Conservation (phyloP, 2,797 vertebrate genomes). For the Cirrhinus molitorella region DNA sequence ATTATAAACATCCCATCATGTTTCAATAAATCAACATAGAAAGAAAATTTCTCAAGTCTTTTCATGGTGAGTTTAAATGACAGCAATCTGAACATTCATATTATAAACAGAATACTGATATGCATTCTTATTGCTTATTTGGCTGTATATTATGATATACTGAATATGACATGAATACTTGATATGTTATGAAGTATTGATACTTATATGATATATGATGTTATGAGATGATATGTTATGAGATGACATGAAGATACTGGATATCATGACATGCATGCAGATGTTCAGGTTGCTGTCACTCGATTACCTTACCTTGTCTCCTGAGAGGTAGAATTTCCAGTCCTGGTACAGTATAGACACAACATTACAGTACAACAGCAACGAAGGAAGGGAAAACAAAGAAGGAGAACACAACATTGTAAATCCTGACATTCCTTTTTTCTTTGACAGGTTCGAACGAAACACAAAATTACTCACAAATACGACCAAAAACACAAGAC, state of each 20-base stretch:
- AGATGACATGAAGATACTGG: neutral
- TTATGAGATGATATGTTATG: neutral
- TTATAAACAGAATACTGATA: neutral
- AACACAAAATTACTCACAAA: conserved; percentile 64
- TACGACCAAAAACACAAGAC: conserved; percentile 55
- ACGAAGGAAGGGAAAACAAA: conserved; percentile 62
- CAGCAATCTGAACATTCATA: conserved; percentile 41
- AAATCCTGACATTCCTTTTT: conserved; percentile 75
- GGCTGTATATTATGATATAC: neutral
- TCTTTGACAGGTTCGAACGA: conserved; percentile 70
- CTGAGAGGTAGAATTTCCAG: conserved; percentile 71
- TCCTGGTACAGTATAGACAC: conserved; percentile 70
- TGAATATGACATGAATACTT: neutral
- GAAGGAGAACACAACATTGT: conserved; percentile 77
- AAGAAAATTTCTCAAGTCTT: neutral
- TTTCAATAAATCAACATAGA: conserved; percentile 2
- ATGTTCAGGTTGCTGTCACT: conserved; percentile 52
- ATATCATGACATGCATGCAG: conserved; percentile 59
- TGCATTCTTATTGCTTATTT: neutral
- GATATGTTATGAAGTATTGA: neutral
- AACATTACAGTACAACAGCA: conserved; percentile 66
- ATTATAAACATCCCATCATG: neutral
- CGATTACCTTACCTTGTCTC: conserved; percentile 76
- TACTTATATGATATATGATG: neutral
- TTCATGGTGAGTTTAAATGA: conserved; percentile 27